Evolutionary conservation across 2,888 invertebrate species (phyloP).

Genomic region (Adela reaumurella): DNA sequence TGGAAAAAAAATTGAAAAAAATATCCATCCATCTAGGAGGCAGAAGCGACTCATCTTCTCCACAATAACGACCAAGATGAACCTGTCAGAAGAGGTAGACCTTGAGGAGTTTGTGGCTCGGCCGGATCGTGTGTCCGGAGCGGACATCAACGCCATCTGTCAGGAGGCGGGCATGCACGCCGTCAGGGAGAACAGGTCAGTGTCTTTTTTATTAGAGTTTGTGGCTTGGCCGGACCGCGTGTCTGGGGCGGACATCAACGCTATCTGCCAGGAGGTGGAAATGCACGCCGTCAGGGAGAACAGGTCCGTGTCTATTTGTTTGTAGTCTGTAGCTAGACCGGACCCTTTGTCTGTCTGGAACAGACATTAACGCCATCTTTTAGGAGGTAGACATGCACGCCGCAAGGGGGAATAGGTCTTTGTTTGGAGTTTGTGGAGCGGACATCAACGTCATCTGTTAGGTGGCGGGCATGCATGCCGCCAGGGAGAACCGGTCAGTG

Average conservation of each 20-base stretch:
- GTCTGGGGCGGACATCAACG: slow-evolving; percentile 98
- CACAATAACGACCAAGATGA: slow-evolving; percentile 96
- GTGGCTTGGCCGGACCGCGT: slow-evolving; percentile 98
- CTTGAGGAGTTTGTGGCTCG: slow-evolving; percentile 98
- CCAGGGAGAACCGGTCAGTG: slow-evolving; percentile 87
- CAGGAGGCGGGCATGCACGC: slow-evolving; percentile 99
- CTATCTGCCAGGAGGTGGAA: slow-evolving; percentile 99
- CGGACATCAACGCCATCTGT: slow-evolving; percentile 99
- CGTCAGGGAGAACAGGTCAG: slow-evolving; percentile 89
- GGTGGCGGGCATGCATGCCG: slow-evolving; percentile 99
- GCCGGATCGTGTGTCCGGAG: slow-evolving; percentile 98
- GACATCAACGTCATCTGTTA: slow-evolving; percentile 99
- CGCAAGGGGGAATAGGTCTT: too few species aligned
- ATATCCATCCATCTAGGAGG: slow-evolving; percentile 31
- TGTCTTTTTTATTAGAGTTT: too few species aligned
- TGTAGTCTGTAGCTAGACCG: background rate
- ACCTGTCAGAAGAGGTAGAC: slow-evolving; percentile 97
- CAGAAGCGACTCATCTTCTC: slow-evolving; percentile 97
- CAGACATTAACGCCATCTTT: too few species aligned
- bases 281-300: slow-evolving; percentile 99
- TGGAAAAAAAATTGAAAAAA: background rate
- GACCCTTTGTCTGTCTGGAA: too few species aligned
- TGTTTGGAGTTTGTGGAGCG: slow-evolving; percentile 97
- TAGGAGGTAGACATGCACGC: too few species aligned
- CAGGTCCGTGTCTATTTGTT: slow-evolving; percentile 54